Percentiles rank a stretch among this genome's conserved stretches.
Evolutionary conservation across 2,113 vertebrate species (phyloP).

Genomic region (Steatornis caripensis): DNA sequence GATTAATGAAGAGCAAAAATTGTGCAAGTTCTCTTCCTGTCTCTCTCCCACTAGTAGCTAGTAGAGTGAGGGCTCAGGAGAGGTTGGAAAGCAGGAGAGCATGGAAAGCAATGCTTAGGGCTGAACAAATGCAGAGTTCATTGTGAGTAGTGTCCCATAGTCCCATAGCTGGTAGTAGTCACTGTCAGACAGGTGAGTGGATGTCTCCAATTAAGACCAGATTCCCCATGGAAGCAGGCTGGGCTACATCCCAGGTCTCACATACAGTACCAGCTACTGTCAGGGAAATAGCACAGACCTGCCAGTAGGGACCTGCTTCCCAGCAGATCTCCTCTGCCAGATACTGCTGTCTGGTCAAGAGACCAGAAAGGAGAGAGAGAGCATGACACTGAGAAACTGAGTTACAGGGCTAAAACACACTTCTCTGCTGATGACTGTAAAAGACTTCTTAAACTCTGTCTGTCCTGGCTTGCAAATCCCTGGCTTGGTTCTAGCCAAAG

Average conservation of each 20-base stretch:
- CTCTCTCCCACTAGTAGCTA: no score
- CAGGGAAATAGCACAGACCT: neutral
- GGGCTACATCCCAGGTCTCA: neutral
- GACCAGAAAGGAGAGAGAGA: neutral
- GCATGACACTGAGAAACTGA: neutral
- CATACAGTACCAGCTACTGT: neutral
- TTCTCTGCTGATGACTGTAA: neutral
- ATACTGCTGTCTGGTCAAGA: neutral
- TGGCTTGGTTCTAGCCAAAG: neutral
- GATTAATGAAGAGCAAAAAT: neutral
- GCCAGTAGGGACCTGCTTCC: neutral
- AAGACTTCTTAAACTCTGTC: neutral
- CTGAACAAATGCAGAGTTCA: neutral
- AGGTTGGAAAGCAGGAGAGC: no score
- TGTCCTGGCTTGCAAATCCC: neutral
- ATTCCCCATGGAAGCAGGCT: neutral
- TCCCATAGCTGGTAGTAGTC: accelerated
- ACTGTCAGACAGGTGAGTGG: neutral
- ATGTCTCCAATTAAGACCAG: neutral
- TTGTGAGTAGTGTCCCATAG: neutral
- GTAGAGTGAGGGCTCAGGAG: no score
- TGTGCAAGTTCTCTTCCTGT: neutral
- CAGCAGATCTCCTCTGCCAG: neutral
- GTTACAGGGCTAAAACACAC: neutral
- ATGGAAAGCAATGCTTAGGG: neutral